Base-by-base conservation (phyloP, 2,888 invertebrate species). In the Cyrtodaria siliqua region DNA sequence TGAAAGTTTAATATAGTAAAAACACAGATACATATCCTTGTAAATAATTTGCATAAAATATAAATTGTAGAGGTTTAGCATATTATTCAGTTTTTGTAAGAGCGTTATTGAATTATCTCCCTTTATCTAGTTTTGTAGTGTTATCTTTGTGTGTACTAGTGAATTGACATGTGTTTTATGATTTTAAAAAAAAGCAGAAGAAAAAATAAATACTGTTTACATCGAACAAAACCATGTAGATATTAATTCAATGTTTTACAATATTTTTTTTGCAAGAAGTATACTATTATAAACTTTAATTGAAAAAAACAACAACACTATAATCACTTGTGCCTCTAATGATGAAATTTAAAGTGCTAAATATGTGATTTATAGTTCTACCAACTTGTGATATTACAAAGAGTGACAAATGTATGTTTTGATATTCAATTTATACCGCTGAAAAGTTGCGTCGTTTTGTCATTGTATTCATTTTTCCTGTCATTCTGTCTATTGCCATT, bases 1-100 rank as follows among this genome's bases (percentile, higher is more conserved):
- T 68, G 59, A 61, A 68, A 68, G 52, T 68, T 68, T 68, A 68
- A 68, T 68, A 60, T 20, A 52, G 47, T 60, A 68, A 49, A 47
- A 23, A 24, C 12, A 24, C 4, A 52, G 3, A 52, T 23, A 52
- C 23, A 52, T 52, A 12, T 26, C 8, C 23, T 14, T 52, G 20
- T 52, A 52, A 4, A 52, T 24, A 33, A 8, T 33, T 33, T 33
- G 33, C 33, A 33, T 33, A 33, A 33, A 33, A 12, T 33, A 33
- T 33, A 33, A 33, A 33, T 4, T 33, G 33, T 33, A 33, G 33
- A 33, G 33, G 33, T 33, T 33, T 33, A 33, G 12, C 33, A 33
- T 33, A 33, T 33, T 33, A 33, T 33, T 33, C 33, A 8, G 33
- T 33, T 33, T 33, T 33, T 12, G 6, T 33, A 8, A 33, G 12